Evolutionary conservation across 2,888 invertebrate genomes (phyloP), one percentile per base, ranked within the genome.

Genomic region (Polymixis flavicincta): DNA sequence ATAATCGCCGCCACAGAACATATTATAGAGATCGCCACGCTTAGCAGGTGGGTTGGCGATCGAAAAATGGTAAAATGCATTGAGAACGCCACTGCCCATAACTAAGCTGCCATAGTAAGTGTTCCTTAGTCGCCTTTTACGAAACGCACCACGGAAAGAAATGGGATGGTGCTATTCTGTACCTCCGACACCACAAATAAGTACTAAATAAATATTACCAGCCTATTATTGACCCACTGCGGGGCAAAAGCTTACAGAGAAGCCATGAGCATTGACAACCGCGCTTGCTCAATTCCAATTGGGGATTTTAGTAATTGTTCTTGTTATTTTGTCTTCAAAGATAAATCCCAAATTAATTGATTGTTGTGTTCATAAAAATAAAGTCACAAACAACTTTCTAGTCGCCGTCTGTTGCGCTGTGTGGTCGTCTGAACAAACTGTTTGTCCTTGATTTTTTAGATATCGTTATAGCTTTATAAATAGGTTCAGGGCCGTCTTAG

Each of bases 401-500:
- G 45, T 48, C 8, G 52, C 28, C 11, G 32, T 42, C 25, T 52
- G 25, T 14, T 11, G 7, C 28, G 37, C 19, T 70, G 73, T 77
- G 61, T 72, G 48, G 59, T 59, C 64, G 79, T 86, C 61, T 82
- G 87, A 66, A 70, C 66, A 63, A 69, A 48, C 7, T 60, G 1
- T 37, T 6, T 25, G 84, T 25, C 87, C 85, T 86, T 82, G 78
- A 66, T 63, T 73, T 67, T 76, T 78, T 70, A 61, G 71, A 74
- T 75, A 80, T 78, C 52, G 76, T 72, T 80, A 72, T 52, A 66
- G 1, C 6, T 52, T 71, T 32, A 70, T 70, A 77, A 70, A 82
- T 80, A 83, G 73, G 55, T 76, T 80, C 74, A 78, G 74, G 85
- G 86, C 63, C 80, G 64, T 2, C 64, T 79, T 75, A 64, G 67